Evolutionary conservation across 2,113 vertebrate genomes (phyloP).

Genomic region (Cygnus buccinator): DNA sequence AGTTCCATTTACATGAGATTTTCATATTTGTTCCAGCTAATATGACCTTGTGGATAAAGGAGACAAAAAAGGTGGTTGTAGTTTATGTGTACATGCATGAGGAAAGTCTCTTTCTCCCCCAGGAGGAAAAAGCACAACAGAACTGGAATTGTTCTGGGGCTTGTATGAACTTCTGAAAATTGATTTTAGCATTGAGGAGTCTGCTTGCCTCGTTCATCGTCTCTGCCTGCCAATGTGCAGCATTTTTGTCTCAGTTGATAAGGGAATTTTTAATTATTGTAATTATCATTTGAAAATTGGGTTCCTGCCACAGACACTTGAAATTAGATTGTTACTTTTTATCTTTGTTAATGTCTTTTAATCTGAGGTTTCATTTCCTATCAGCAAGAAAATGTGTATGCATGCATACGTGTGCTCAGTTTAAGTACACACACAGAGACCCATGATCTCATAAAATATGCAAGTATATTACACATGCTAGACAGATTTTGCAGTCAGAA

Average conservation of each 20-base stretch:
- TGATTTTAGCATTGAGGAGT: background rate
- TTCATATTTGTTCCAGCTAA: background rate
- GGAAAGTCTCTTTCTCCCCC: background rate
- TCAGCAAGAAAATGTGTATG: background rate
- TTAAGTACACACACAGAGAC: background rate
- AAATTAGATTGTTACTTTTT: conserved; percentile 58
- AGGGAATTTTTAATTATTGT: conserved; percentile 72
- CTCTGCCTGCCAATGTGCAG: conserved; percentile 28
- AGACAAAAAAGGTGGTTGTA: too few relatives aligned
- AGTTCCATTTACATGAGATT: background rate
- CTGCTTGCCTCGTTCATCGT: background rate
- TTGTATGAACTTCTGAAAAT: conserved; percentile 16
- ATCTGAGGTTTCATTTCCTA: conserved; percentile 57
- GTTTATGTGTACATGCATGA: fast-evolving
- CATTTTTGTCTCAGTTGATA: conserved; percentile 64
- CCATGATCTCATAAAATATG: background rate
- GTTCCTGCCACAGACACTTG: conserved; percentile 69
- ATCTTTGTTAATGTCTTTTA: conserved; percentile 54
- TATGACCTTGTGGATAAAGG: background rate
- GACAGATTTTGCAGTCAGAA: background rate
- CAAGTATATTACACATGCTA: background rate
- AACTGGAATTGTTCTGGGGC: conserved; percentile 13
- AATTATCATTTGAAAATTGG: conserved; percentile 73
- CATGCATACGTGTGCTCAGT: background rate
- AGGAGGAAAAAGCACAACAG: background rate